Evolutionary conservation across 2,797 vertebrate genomes (phyloP).

Genomic region (Argentina silus): DNA sequence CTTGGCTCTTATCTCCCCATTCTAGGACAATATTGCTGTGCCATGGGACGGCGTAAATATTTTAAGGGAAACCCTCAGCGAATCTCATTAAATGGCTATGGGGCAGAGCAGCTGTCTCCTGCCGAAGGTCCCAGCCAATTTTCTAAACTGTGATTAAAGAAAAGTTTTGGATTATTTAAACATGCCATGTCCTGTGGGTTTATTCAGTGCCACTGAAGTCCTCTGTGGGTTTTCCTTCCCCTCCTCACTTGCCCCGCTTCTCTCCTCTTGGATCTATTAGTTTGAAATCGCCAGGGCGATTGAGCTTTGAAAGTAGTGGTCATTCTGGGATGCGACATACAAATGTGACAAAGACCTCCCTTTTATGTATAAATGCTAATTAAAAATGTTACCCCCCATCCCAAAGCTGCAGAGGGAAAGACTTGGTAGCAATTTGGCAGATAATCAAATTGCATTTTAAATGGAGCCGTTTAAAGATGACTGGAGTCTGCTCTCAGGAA

Average conservation of each 20-base stretch:
- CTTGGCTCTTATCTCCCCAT: slow-evolving; percentile 79
- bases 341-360: slow-evolving; percentile 82
- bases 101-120: slow-evolving; percentile 79
- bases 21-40: slow-evolving; percentile 80
- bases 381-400: slow-evolving; percentile 79
- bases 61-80: slow-evolving; percentile 82
- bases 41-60: slow-evolving; percentile 83
- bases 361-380: slow-evolving; percentile 87
- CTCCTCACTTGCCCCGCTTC: slow-evolving; percentile 56
- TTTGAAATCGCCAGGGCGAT: slow-evolving; percentile 77
- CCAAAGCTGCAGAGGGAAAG: slow-evolving; percentile 77
- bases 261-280: slow-evolving; percentile 80
- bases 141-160: slow-evolving; percentile 87
- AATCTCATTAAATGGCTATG: slow-evolving; percentile 81
- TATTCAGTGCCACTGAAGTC: slow-evolving; percentile 69
- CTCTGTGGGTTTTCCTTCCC: slow-evolving; percentile 60
- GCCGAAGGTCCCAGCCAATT: slow-evolving; percentile 80
- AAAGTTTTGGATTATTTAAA: slow-evolving; percentile 87
- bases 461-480: slow-evolving; percentile 86
- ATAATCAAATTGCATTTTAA: slow-evolving; percentile 91
- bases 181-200: slow-evolving; percentile 74
- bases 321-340: slow-evolving; percentile 81
- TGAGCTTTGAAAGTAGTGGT: slow-evolving; percentile 82
- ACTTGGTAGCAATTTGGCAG: slow-evolving; percentile 87
- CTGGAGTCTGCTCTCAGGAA: slow-evolving; percentile 78